Base-by-base conservation (phyloP, 1,140 invertebrate species). In the Drosophila paulistorum region DNA sequence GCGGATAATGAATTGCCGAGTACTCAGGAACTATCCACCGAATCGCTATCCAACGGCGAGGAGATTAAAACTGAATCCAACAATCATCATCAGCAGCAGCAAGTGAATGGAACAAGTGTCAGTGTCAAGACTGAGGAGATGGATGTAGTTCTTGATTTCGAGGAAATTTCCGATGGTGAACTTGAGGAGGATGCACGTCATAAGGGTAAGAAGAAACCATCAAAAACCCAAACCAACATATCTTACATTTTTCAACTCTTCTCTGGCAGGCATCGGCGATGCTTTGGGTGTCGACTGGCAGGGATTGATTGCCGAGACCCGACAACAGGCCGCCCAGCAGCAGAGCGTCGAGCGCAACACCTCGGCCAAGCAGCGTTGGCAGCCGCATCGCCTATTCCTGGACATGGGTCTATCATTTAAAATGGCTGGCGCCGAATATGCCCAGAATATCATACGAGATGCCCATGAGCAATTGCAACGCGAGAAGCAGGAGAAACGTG, bases 271-370 rank as follows among this genome's bases (percentile, higher is more conserved):
- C 65, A 94, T 97, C 65, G 96, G 96, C 13, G 97, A 98, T 93
- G 96, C 96, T 14, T 91, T 98, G 10, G 96, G 97, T n/a, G 97
- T 98, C 1, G 97, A 98, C 92, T 98, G 97, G 97, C 96, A 97
- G 33, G 97, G 96, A 92, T 92, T 98, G 10, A 95, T 97, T 0
- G 95, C 95, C 1, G 96, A 97, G 92, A 95, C 95, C 10, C 94
- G 94, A 35, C 93, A 94, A 5, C 94, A 94, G 7, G 93, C 94
- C 7, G 78, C 93, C 14, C 74, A 90, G 85, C 70, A 89, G 85
- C 71, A 71, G 58, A 71, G 92, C 75, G 89, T 39, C 7, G 92
- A 90, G 72, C 92, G 93, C 39, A 84, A 92, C 39, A 94, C 94
- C 1, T 93, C 93, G 14, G 95, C 95, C 3, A 94, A 96, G 68